Conservation (phyloP, 2,797 vertebrate species). For the Ctenopoma multispine region DNA sequence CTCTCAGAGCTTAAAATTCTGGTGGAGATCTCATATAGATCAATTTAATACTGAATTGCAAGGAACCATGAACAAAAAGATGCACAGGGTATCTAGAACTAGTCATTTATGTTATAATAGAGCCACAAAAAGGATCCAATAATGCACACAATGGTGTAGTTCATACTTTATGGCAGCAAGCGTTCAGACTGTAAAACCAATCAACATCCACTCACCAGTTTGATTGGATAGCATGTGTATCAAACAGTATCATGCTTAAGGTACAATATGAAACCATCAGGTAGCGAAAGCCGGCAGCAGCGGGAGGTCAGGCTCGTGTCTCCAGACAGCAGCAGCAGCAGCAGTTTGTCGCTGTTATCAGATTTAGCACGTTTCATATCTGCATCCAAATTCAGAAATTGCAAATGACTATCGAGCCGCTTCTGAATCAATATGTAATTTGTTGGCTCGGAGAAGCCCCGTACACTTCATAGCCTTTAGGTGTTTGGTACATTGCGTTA, state of each 20-base stretch:
- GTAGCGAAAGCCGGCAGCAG: constrained; percentile 20
- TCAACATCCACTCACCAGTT: constrained; percentile 12
- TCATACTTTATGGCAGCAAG: constrained; percentile 28
- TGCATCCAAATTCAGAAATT: constrained; percentile 76
- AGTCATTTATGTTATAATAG: constrained; percentile 2
- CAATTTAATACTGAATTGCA: not conserved
- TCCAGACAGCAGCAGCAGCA: constrained; percentile 27
- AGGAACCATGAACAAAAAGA: not conserved
- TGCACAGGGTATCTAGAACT: not conserved
- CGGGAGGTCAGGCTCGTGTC: constrained; percentile 26
- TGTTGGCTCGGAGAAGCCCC: constrained; percentile 64
- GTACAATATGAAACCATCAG: constrained; percentile 55
- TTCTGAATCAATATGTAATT: constrained; percentile 80
- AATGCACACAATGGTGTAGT: constrained; percentile 22
- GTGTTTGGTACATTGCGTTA: constrained; percentile 73
- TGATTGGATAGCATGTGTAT: constrained; percentile 25
- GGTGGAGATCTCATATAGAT: not conserved
- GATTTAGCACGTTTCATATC: constrained; percentile 64
- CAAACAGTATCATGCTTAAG: constrained; percentile 38
- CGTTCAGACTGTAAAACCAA: constrained; percentile 38
- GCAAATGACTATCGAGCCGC: constrained; percentile 76
- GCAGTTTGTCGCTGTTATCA: constrained; percentile 40
- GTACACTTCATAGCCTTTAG: constrained; percentile 66
- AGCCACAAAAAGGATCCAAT: constrained; percentile 3
- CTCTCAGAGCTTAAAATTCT: constrained; percentile 1